These are phyloP conservation scores for Thymelicus acteon DNA, from an alignment of 2,888 invertebrate genomes.

Conservation along the genomic window DNA sequence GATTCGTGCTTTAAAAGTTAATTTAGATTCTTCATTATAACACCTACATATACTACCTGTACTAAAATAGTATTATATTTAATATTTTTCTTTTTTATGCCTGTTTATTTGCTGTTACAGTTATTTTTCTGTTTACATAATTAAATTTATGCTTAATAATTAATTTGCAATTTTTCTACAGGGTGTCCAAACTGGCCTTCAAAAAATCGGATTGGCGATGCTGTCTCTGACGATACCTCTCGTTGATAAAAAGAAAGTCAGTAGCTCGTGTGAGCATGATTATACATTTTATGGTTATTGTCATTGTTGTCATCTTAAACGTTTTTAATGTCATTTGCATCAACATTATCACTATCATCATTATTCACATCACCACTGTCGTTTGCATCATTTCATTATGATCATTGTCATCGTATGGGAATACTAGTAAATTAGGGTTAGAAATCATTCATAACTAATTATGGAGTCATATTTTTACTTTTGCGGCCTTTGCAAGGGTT, in stretches of 20 bases:
- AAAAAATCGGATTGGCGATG: conserved; percentile 75
- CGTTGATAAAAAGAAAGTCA: conserved; percentile 74
- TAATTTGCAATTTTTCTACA: conserved; percentile 51
- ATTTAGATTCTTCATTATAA: not conserved
- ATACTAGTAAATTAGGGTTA: not conserved
- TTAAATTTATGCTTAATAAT: not conserved
- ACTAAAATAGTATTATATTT: too few relatives aligned
- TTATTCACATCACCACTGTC: conserved; percentile 1
- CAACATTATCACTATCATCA: not conserved
- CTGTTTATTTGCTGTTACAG: not conserved
- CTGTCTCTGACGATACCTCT: conserved; percentile 70
- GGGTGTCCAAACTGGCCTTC: conserved; percentile 71
- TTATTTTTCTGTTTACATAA: conserved; percentile 9
- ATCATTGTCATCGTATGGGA: not conserved
- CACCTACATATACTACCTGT: too few relatives aligned
- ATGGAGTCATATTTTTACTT: too few relatives aligned
- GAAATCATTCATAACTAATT: too few relatives aligned
- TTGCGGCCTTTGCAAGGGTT: too few relatives aligned
- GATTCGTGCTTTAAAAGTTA: too few relatives aligned
- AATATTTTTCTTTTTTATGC: too few relatives aligned
- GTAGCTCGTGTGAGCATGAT: conserved; percentile 60
- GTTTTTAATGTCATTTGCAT: conserved; percentile 32
- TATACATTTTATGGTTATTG: conserved; percentile 37
- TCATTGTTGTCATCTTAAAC: conserved; percentile 29
- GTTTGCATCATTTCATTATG: conserved; percentile 6